A percentile compares a stretch with the other conserved stretches of the same genome.
Conservation (phyloP, 2,797 vertebrate species). For the Pteronotus mesoamericanus region DNA sequence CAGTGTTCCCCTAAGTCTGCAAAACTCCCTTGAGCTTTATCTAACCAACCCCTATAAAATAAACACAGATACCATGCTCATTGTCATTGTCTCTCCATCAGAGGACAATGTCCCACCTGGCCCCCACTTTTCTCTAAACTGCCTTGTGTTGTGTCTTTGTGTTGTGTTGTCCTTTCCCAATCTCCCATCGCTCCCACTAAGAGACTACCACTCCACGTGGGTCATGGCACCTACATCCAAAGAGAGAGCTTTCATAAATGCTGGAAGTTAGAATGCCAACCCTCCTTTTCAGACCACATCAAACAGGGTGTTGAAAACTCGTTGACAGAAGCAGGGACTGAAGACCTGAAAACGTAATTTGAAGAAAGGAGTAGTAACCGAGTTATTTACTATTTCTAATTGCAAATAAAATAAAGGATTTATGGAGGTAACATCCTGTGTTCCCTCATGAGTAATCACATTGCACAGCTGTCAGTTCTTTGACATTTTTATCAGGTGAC, state of each 20-base stretch:
- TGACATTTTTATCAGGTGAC: slow-evolving; percentile 38
- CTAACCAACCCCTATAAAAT: too few relatives aligned
- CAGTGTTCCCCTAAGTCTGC: too few relatives aligned
- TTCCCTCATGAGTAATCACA: not conserved
- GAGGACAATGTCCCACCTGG: too few relatives aligned
- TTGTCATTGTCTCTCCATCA: too few relatives aligned
- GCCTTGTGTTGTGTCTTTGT: too few relatives aligned
- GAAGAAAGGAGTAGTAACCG: not conserved
- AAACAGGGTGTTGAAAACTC: not conserved
- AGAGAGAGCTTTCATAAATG: not conserved
- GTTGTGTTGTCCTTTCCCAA: too few relatives aligned
- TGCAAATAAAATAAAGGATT: slow-evolving; percentile 46
- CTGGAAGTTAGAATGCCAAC: not conserved
- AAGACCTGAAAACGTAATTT: slow-evolving; percentile 11
- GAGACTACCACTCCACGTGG: too few relatives aligned
- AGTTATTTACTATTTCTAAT: not conserved
- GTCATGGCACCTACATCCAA: too few relatives aligned
- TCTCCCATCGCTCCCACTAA: too few relatives aligned
- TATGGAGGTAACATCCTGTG: not conserved
- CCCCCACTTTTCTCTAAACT: too few relatives aligned
- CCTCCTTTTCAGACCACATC: not conserved
- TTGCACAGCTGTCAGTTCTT: slow-evolving; percentile 23
- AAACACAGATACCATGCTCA: too few relatives aligned
- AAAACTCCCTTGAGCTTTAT: too few relatives aligned
- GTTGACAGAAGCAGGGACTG: not conserved